A percentile compares a stretch with the other conserved stretches of the same genome.
Evolutionary conservation across 2,888 invertebrate species (phyloP).

Genomic region (Rambutsinella grinnellia): DNA sequence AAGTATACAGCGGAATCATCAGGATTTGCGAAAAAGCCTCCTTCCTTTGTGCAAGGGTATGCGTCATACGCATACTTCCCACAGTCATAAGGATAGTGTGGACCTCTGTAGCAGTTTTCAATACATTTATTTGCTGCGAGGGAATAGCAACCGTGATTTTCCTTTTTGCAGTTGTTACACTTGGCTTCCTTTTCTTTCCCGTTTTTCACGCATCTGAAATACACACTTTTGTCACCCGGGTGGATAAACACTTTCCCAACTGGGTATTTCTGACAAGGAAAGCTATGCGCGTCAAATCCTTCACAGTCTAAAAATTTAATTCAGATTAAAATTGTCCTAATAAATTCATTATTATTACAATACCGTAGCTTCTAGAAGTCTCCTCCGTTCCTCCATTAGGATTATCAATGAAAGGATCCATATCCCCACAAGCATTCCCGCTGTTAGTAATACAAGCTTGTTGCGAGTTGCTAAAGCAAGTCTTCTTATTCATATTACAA

Average conservation of each 20-base stretch:
- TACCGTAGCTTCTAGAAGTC: too few relatives aligned
- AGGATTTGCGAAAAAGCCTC: neutral
- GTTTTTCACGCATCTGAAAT: neutral
- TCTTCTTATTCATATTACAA: neutral
- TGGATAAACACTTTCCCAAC: neutral
- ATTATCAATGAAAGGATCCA: too few relatives aligned
- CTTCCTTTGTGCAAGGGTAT: slow-evolving; percentile 1
- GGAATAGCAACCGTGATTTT: neutral
- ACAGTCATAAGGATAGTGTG: slow-evolving; percentile 1
- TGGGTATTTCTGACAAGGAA: too few relatives aligned
- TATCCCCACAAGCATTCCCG: too few relatives aligned
- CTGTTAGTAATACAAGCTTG: neutral
- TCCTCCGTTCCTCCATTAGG: too few relatives aligned
- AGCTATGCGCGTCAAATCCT: too few relatives aligned
- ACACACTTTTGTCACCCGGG: slow-evolving; percentile 6
- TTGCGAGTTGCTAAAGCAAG: neutral
- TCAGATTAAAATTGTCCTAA: too few relatives aligned
- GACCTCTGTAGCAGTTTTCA: too few relatives aligned
- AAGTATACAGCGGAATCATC: neutral
- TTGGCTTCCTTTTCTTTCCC: neutral
- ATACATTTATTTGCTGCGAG: neutral
- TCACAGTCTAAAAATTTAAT: too few relatives aligned
- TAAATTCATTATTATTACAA: too few relatives aligned
- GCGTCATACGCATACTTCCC: neutral
- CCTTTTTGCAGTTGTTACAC: neutral